Evolutionary conservation across 92 coral and sea anemone species (phyloP).

Genomic region (Actinostola sp.): DNA sequence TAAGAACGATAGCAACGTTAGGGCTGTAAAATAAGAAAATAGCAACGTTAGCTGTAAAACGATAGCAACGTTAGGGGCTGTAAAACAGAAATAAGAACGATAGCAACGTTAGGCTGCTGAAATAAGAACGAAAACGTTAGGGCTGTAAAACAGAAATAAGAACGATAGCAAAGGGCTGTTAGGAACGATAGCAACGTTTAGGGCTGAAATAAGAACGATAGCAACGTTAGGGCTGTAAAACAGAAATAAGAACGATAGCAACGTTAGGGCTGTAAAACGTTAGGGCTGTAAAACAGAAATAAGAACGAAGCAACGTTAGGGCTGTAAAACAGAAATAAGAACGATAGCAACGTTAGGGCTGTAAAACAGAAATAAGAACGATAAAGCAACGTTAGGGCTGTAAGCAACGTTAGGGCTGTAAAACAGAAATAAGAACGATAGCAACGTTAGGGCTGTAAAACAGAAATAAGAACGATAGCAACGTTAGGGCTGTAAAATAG

Average conservation of each 20-base stretch:
- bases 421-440: slow-evolving; percentile 51
- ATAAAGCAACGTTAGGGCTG: too few species aligned
- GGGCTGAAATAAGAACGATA: slow-evolving; percentile 64
- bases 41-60: slow-evolving; percentile 43
- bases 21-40: slow-evolving; percentile 32
- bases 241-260: slow-evolving; percentile 55
- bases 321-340: slow-evolving; percentile 43
- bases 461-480: slow-evolving; percentile 55
- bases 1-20: slow-evolving; percentile 72
- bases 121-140: slow-evolving; percentile 32
- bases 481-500: slow-evolving; percentile 48
- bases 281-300: neutral
- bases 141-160: slow-evolving; percentile 23
- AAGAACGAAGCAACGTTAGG: slow-evolving; percentile 68
- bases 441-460: slow-evolving; percentile 56
- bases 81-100: slow-evolving; percentile 44
- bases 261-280: slow-evolving; percentile 53
- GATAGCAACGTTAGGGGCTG: slow-evolving; percentile 70
- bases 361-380: neutral
- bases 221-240: slow-evolving; percentile 56
- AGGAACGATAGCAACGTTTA: slow-evolving; percentile 71
- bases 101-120: slow-evolving; percentile 50
- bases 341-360: slow-evolving; percentile 71
- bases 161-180: too few species aligned
- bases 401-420: slow-evolving; percentile 62